Conservation (phyloP, 2,797 vertebrate genomes). For the Crenichthys baileyi region DNA sequence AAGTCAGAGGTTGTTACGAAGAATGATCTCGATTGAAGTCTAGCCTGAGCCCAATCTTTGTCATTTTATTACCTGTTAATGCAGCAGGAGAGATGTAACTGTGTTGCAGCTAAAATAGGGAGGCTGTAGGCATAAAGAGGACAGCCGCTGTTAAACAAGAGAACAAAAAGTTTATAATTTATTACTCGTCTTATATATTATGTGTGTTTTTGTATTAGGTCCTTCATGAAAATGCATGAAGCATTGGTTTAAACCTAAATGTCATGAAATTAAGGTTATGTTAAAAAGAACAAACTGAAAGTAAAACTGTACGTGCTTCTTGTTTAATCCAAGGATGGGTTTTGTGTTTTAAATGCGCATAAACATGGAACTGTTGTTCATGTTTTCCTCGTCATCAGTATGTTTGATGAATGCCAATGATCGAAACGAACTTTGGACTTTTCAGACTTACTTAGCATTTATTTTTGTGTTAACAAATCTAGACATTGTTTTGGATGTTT, state of each 20-base stretch:
- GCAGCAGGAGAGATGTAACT: conserved; percentile 24
- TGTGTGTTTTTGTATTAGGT: background rate
- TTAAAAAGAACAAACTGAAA: background rate
- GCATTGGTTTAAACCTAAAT: background rate
- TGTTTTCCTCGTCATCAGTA: background rate
- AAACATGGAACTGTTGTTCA: too few species aligned
- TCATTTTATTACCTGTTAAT: conserved; percentile 36
- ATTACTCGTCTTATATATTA: background rate
- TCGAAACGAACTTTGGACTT: background rate
- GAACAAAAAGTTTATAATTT: background rate
- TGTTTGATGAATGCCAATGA: background rate
- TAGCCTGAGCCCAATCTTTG: conserved; percentile 37
- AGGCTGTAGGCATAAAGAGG: background rate
- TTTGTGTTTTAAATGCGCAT: too few species aligned
- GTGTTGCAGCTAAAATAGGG: conserved; percentile 9
- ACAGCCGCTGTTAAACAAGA: background rate
- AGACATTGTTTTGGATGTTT: background rate
- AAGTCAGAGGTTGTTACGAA: conserved; percentile 60
- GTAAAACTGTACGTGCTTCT: too few species aligned
- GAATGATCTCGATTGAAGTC: conserved; percentile 52
- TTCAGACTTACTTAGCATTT: too few species aligned
- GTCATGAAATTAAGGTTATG: background rate
- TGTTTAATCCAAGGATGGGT: too few species aligned
- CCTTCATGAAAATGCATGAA: too few species aligned
- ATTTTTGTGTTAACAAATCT: background rate